These are phyloP conservation scores for Gymnocephalus cernua DNA, from an alignment of 2,113 vertebrate species.

Conservation along the genomic window DNA sequence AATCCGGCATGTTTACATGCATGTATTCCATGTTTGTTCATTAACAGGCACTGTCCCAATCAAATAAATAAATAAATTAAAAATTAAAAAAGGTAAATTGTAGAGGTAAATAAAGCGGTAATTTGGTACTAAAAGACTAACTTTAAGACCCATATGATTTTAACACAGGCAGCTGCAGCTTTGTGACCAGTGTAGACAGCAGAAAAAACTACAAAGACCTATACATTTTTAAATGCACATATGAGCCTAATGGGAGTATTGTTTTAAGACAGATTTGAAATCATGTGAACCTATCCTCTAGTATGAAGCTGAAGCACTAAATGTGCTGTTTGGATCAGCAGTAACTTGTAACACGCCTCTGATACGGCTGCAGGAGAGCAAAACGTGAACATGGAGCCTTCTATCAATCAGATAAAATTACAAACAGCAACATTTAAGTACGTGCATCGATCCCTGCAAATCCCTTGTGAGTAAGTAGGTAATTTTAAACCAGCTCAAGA, in stretches of 20 bases:
- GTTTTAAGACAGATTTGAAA: not conserved
- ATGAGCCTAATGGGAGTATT: not conserved
- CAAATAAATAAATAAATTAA: no score
- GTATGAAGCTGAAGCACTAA: not conserved
- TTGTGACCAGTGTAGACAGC: not conserved
- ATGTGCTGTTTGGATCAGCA: not conserved
- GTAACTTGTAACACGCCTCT: not conserved
- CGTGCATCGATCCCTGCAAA: not conserved
- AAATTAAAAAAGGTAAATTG: no score
- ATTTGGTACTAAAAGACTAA: not conserved
- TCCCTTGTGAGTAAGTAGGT: not conserved
- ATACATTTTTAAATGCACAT: no score
- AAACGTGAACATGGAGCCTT: not conserved
- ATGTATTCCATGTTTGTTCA: no score
- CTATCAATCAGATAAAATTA: slow-evolving; percentile 15
- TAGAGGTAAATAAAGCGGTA: not conserved
- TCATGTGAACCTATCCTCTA: not conserved
- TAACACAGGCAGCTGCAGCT: not conserved
- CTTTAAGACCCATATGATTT: not conserved
- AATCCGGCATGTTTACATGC: no score
- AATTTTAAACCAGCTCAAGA: not conserved
- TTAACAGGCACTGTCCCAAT: no score
- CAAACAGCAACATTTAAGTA: slow-evolving; percentile 29
- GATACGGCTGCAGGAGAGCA: not conserved
- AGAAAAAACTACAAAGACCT: not conserved